A percentile compares a stretch with the other conserved stretches of the same genome.
Conservation (phyloP, 2,797 vertebrate genomes). For the Parauchenoglanis ngamensis region DNA sequence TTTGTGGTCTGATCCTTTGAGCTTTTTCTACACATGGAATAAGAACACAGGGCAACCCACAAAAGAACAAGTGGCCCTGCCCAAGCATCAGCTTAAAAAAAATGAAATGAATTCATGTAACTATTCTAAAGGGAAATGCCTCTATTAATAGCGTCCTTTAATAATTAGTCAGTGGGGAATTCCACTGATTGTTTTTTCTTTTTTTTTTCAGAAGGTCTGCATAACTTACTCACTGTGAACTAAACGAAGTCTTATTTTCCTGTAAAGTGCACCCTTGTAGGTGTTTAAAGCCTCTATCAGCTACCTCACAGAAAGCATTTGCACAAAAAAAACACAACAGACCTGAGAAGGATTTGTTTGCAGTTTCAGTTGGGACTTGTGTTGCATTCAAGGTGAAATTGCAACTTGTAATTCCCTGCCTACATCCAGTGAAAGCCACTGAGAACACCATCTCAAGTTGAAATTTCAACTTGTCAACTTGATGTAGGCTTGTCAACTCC, state of each 20-base stretch:
- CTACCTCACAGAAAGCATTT: neutral
- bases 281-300: neutral
- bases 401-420: neutral
- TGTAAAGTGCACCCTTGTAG: neutral
- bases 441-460: neutral
- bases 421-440: neutral
- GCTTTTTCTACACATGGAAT: slow-evolving; percentile 37
- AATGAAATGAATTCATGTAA: slow-evolving; percentile 23
- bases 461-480: neutral
- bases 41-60: slow-evolving; percentile 34
- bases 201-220: neutral
- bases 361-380: neutral
- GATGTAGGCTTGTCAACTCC: neutral
- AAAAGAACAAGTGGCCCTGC: slow-evolving; percentile 3
- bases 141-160: neutral
- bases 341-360: neutral
- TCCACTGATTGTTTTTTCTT: neutral
- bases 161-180: slow-evolving; percentile 1
- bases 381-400: neutral
- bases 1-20: slow-evolving; percentile 45
- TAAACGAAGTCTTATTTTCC: neutral
- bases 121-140: neutral
- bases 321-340: neutral
- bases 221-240: neutral
- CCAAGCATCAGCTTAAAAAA: slow-evolving; percentile 29